phyloP scores from a whole-genome alignment of 1,140 invertebrate species.

The Zelostemma sp. region DNA sequence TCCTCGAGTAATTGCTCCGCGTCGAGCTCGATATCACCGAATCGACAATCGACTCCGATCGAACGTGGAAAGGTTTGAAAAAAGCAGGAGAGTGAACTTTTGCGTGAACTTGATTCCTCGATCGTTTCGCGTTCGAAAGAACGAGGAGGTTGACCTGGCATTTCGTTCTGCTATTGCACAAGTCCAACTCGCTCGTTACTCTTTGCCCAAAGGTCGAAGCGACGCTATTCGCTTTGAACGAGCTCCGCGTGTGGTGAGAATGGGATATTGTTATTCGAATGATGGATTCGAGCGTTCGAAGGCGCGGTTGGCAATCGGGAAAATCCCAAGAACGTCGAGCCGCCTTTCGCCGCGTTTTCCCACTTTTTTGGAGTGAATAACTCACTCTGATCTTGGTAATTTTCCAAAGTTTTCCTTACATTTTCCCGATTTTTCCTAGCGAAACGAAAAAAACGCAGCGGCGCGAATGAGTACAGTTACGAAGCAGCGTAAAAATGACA shows the following conservation, averaged over 20 bases:
- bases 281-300: neutral
- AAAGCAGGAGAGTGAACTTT: neutral
- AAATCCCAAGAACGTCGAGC: neutral
- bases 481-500: no score
- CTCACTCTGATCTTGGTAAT: no score
- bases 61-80: neutral
- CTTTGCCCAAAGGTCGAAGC: neutral
- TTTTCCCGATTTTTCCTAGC: no score
- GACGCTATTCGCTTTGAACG: neutral
- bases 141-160: neutral
- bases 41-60: no score
- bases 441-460: no score
- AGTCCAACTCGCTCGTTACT: neutral
- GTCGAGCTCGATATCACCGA: no score
- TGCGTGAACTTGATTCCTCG: neutral
- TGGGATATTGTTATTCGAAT: neutral
- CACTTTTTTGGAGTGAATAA: no score
- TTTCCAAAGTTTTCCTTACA: no score
- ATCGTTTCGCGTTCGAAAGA: neutral
- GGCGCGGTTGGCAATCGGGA: neutral
- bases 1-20: no score
- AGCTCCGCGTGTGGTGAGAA: neutral
- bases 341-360: no score
- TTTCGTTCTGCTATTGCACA: neutral
- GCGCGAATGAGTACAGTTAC: no score